A percentile compares a stretch with the other conserved stretches of the same genome.
phyloP scores from a whole-genome alignment of 2,797 vertebrate genomes.

The Lophius americanus region DNA sequence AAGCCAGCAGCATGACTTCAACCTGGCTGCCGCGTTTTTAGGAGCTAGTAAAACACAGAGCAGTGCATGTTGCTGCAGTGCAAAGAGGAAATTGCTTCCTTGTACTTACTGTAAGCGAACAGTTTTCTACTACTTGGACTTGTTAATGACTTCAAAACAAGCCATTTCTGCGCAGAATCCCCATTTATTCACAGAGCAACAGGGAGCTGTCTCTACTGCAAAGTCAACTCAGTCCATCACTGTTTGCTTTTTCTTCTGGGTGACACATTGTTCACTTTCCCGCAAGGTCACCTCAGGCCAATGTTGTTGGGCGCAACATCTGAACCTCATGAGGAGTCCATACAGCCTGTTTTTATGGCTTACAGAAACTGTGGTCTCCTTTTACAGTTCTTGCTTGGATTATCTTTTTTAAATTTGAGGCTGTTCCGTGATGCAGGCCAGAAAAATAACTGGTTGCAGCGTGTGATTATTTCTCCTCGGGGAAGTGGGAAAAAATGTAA shows the following conservation, averaged over 20 bases:
- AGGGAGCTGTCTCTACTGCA: constrained; percentile 8
- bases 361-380: constrained; percentile 65
- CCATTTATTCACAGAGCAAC: background rate
- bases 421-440: constrained; percentile 55
- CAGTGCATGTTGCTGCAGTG: constrained; percentile 54
- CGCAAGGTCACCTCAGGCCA: constrained; percentile 62
- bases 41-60: constrained; percentile 65
- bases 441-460: constrained; percentile 58
- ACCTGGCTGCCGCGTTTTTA: constrained; percentile 65
- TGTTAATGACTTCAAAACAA: constrained; percentile 34
- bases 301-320: constrained; percentile 51
- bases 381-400: constrained; percentile 65
- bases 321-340: constrained; percentile 60
- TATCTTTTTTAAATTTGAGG: constrained; percentile 61
- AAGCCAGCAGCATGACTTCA: constrained; percentile 78
- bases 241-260: constrained; percentile 38
- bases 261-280: constrained; percentile 55
- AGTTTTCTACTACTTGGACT: constrained; percentile 51
- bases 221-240: constrained; percentile 10
- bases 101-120: constrained; percentile 52
- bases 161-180: background rate
- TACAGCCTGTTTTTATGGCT: constrained; percentile 52
- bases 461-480: constrained; percentile 54
- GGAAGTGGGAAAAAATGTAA: constrained; percentile 40
- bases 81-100: constrained; percentile 65